phyloP scores from a whole-genome alignment of 2,113 vertebrate genomes.

The Aphelocoma coerulescens region DNA sequence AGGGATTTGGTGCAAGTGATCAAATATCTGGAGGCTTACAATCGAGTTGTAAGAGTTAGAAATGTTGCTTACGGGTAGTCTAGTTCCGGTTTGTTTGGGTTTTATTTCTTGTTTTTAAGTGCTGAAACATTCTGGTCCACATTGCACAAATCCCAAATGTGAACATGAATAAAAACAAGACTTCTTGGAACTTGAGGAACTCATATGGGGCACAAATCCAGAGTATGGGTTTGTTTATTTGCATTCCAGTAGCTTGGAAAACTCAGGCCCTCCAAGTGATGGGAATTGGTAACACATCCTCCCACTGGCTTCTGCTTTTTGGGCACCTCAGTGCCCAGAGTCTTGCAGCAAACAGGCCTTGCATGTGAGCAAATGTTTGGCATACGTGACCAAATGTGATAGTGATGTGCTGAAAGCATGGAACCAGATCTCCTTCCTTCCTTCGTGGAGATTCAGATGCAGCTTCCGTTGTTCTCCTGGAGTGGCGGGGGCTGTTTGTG shows the following conservation, averaged over 20 bases:
- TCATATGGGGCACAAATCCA: constrained; percentile 18
- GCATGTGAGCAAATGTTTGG: constrained; percentile 2
- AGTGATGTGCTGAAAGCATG: constrained; percentile 52
- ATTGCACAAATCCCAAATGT: constrained; percentile 55
- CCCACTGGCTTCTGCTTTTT: neutral
- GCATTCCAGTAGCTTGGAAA: constrained; percentile 35
- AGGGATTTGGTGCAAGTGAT: constrained; percentile 16
- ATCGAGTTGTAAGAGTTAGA: neutral
- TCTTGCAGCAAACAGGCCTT: neutral
- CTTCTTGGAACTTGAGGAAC: constrained; percentile 62
- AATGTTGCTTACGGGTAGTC: neutral
- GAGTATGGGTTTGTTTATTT: constrained; percentile 55
- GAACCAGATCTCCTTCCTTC: constrained; percentile 55
- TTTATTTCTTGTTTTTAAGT: constrained; percentile 49
- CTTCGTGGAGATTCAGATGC: neutral
- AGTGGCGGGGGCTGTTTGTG: neutral
- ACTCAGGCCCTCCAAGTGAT: constrained; percentile 23
- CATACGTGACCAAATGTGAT: constrained; percentile 17
- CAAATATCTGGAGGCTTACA: constrained; percentile 13
- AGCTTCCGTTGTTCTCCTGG: neutral
- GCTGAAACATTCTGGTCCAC: constrained; percentile 46
- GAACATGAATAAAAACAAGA: constrained; percentile 34
- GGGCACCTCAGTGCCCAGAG: neutral
- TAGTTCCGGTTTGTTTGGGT: constrained; percentile 37
- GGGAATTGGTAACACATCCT: constrained; percentile 28